Conservation (phyloP, 2,888 invertebrate species). For the Temnothorax rugatulus region DNA sequence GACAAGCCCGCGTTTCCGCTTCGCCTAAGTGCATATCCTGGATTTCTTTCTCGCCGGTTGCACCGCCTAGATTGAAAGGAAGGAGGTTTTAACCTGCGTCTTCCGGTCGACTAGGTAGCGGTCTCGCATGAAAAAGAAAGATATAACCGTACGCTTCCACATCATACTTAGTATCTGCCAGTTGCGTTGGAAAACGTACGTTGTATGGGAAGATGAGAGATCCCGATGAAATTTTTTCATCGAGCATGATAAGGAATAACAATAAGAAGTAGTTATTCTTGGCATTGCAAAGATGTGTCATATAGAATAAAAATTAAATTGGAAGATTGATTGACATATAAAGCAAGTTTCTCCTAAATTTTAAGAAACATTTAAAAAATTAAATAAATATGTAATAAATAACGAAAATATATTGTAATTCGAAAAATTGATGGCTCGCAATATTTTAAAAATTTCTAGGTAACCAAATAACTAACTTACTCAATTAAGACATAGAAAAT, state of each 20-base stretch:
- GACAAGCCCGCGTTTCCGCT: slow-evolving; percentile 78
- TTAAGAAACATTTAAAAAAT: background rate
- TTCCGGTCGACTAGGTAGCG: slow-evolving; percentile 70
- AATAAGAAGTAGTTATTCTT: background rate
- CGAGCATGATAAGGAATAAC: background rate
- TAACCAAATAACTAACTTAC: background rate
- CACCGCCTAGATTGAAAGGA: slow-evolving; percentile 52
- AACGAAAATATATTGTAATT: background rate
- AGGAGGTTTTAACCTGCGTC: slow-evolving; percentile 71
- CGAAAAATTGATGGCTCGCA: background rate
- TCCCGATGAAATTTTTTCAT: slow-evolving; percentile 15
- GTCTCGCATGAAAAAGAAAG: slow-evolving; percentile 39
- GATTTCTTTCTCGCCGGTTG: slow-evolving; percentile 55
- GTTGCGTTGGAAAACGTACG: slow-evolving; percentile 13
- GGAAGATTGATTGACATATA: background rate
- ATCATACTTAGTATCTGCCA: slow-evolving; percentile 36
- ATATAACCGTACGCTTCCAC: slow-evolving; percentile 36
- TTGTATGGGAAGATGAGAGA: background rate
- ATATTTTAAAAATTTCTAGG: background rate
- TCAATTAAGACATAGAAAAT: background rate
- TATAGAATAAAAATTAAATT: background rate
- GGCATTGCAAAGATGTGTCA: background rate
- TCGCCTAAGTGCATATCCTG: slow-evolving; percentile 75
- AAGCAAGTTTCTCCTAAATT: background rate
- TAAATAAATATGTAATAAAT: slow-evolving; percentile 1